A percentile compares a stretch with the other conserved stretches of the same genome.
These are phyloP conservation scores for Lycophotia porphyrea DNA, from an alignment of 2,888 invertebrate species.

Conservation along the genomic window DNA sequence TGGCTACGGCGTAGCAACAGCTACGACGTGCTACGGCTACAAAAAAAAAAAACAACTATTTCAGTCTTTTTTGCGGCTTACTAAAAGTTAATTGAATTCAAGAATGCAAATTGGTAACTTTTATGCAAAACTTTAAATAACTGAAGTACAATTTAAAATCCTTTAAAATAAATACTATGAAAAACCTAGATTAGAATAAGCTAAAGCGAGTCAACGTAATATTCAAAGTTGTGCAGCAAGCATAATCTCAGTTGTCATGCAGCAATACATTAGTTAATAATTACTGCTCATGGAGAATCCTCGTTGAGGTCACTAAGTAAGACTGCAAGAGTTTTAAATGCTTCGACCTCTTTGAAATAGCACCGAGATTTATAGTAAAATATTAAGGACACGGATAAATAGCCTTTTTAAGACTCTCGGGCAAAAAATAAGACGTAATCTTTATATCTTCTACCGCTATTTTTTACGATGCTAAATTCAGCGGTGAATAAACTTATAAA, in stretches of 20 bases:
- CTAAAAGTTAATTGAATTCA: neutral
- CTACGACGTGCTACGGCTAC: constrained; percentile 15
- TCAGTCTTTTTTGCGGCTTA: neutral
- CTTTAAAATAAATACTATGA: neutral
- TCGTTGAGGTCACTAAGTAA: constrained; percentile 18
- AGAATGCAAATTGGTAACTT: neutral
- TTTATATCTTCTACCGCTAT: constrained; percentile 10
- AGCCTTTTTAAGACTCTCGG: constrained; percentile 22
- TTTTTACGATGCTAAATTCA: constrained; percentile 14
- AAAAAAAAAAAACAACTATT: neutral
- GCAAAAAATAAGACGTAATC: constrained; percentile 7
- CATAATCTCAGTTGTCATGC: no score
- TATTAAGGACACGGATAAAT: constrained; percentile 26
- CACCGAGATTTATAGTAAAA: constrained; percentile 30
- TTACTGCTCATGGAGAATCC: neutral
- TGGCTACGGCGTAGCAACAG: constrained; percentile 5
- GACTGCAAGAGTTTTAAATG: constrained; percentile 18
- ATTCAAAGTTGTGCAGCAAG: no score
- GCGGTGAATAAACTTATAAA: neutral
- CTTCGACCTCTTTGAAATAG: constrained; percentile 24
- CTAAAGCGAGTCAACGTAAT: neutral
- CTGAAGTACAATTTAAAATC: neutral
- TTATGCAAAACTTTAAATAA: neutral
- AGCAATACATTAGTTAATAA: neutral
- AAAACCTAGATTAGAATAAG: neutral